phyloP scores from a whole-genome alignment of 2,113 vertebrate genomes.

The Litocranius walleri region DNA sequence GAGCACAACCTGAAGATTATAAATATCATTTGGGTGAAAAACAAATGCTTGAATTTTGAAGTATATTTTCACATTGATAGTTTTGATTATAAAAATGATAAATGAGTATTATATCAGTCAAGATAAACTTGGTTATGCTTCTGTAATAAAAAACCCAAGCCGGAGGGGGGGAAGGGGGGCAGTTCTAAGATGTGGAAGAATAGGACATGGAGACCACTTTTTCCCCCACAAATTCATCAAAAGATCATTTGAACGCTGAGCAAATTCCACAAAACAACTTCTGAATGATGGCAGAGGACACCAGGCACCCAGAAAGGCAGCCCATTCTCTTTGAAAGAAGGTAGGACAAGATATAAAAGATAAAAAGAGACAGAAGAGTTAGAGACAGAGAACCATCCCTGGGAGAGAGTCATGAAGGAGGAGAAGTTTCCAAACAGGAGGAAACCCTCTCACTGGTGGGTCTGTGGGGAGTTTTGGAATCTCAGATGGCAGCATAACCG shows the following conservation, averaged over 20 bases:
- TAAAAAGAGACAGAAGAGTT: background rate
- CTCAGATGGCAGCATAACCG: accelerated
- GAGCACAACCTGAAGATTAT: background rate
- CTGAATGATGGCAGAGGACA: background rate
- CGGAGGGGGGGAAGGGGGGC: accelerated
- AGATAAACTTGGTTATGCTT: background rate
- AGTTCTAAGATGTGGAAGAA: background rate
- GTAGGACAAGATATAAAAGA: background rate
- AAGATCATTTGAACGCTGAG: background rate
- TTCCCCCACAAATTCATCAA: background rate
- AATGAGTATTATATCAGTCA: background rate
- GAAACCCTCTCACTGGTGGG: background rate
- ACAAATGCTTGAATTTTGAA: background rate
- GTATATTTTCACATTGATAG: background rate
- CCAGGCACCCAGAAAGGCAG: background rate
- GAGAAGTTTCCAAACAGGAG: background rate
- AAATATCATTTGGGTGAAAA: background rate
- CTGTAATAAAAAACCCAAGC: background rate
- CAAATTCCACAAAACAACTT: background rate
- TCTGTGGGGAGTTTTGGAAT: background rate
- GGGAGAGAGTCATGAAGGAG: background rate
- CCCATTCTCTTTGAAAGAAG: background rate
- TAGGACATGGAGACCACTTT: background rate
- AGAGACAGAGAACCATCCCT: background rate
- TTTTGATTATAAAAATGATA: background rate